Evolutionary conservation across 2,797 vertebrate species (phyloP), one percentile per base, ranked within the genome.

Genomic region (Takifugu rubripes): DNA sequence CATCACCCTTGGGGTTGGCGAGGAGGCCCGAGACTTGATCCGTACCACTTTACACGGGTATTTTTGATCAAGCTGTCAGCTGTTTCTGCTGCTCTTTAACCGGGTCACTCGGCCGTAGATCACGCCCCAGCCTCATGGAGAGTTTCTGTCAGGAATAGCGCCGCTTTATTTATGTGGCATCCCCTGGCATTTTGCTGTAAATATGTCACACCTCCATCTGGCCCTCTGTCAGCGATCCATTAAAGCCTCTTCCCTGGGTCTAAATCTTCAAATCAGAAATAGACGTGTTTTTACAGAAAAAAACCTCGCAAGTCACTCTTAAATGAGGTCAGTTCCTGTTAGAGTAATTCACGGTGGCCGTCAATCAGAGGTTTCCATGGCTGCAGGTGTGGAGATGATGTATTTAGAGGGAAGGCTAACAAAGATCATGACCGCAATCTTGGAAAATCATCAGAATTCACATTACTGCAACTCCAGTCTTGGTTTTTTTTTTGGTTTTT

Each of bases 221-320:
- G 86, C 84, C 78, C 80, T 85, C 73, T 88, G 85, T 91, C 90
- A 90, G 87, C 76, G 69, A 90, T 87, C 89, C 88, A 90, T 91
- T 91, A 91, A 88, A 81, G 78, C 80, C 78, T 62, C 75, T 74
- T 71, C 70, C 58, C 50, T 17, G 16, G 56, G 79, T 82, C 82
- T 83, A 84, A 81, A 79, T 85, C 88, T 82, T 83, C 81, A 89
- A 89, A 88, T 90, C 82, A 81, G 80, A 85, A 74, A 84, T 63
- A 66, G 86, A 84, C 75, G 68, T 77, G 16, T 87, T 80, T 82
- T 87, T 82, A 84, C 2, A 14, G 14, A 40, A 14, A 40, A 40
- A 40, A 36, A 12, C 6, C 6, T 89, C 84, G 82, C 82, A 88
- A 88, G 85, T 83, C 84, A 83, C 73, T 90, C 81, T 90, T 90